Evolutionary conservation across 2,797 vertebrate genomes (phyloP), one percentile per base, ranked within the genome.

Genomic region (Sebastes trivittatus): DNA sequence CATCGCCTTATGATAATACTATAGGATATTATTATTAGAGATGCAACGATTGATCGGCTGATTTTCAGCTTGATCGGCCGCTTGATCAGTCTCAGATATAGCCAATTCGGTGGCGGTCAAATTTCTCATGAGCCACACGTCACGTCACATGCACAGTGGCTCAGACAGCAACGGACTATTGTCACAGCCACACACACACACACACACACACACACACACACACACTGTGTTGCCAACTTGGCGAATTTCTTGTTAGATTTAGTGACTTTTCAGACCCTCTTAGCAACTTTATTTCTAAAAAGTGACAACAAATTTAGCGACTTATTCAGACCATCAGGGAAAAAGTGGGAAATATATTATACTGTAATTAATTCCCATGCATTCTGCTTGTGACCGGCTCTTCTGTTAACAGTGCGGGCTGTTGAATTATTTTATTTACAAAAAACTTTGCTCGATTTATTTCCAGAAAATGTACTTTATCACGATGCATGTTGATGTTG

Each of bases 371-470:
- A 46, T 46, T 46, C 42, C 38, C 38, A 42, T 36, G 11, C 11
- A 36, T 36, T 5, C 34, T 36, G 34, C 34, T 36, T 36, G 34
- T 36, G 34, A 36, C 34, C 11, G 11, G 34, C 34, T 36, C 34
- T 36, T 36, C 34, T 36, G 34, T 36, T 36, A 36, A 36, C 11
- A 36, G 34, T 5, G 11, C 34, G 34, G 34, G 34, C 34, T 36
- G 11, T 36, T 36, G 4, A 46, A 18, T 23, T 55, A 7, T 29
- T 60, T 32, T 60, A 36, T 59, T 71, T 13, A 1, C 69, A 8
- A 22, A 27, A 2, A 6, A 2, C 0, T 10, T 49, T 42, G 38
- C 27, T 60, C 0, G 0, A 6, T 72, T 25, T 11, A 11, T 8
- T 25, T 27, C 6, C 32, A 27, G 32, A 59, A 42, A 18, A 71